phyloP scores from a whole-genome alignment of 1,140 invertebrate species.

The Meloidogyne hapla region DNA sequence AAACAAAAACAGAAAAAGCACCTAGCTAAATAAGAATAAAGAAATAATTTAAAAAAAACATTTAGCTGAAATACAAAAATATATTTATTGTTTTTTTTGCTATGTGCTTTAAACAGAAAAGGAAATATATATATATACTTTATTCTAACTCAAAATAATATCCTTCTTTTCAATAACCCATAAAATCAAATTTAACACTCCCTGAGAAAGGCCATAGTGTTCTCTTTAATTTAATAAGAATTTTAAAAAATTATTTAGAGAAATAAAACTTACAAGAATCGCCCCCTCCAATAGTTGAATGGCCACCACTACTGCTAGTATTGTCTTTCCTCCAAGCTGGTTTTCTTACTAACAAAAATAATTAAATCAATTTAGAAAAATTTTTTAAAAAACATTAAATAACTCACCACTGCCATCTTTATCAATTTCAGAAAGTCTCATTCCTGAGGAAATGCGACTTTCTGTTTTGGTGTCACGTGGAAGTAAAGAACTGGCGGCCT shows the following conservation, averaged over 20 bases:
- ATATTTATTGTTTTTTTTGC: background rate
- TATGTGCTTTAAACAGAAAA: background rate
- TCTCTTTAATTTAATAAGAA: background rate
- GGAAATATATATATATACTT: background rate
- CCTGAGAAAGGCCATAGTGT: background rate
- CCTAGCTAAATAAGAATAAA: background rate
- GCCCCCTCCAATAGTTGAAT: background rate
- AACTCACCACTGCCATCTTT: background rate
- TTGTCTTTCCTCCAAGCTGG: background rate
- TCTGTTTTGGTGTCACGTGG: slow-evolving; percentile 1
- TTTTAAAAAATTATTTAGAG: background rate
- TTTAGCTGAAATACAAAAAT: background rate
- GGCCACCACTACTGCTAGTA: background rate
- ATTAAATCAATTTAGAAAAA: background rate
- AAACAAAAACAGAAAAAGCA: background rate
- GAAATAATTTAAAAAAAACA: too few relatives aligned
- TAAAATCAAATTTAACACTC: background rate
- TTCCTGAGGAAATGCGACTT: slow-evolving; percentile 13
- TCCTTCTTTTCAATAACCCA: background rate
- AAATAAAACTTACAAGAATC: slow-evolving; percentile 1
- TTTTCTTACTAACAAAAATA: background rate
- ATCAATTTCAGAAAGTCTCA: background rate
- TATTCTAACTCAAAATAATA: slow-evolving; percentile 1
- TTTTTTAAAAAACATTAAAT: background rate
- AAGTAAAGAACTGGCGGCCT: background rate